Conservation (phyloP, 1,140 invertebrate species). For the Drosophila hydei region DNA sequence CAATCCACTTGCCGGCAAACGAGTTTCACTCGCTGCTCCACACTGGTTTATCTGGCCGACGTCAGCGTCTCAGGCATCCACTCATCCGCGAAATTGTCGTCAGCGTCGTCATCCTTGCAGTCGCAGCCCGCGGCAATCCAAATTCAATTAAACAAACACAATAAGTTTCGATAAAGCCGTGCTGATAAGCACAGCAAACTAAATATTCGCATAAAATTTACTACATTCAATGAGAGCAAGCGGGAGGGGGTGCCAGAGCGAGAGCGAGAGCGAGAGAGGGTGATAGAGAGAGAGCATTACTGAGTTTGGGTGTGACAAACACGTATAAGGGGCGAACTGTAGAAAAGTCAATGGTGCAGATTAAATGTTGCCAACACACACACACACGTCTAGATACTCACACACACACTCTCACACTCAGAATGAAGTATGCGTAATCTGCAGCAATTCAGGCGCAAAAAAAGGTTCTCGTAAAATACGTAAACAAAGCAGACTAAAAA, state of each 20-base stretch:
- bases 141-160: constrained; percentile 84
- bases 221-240: constrained; percentile 35
- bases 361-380: constrained; percentile 69
- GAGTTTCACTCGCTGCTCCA: background rate
- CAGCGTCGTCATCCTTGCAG: constrained; percentile 39
- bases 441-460: constrained; percentile 82
- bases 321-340: constrained; percentile 34
- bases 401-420: constrained; percentile 23
- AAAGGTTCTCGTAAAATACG: constrained; percentile 69
- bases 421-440: constrained; percentile 77
- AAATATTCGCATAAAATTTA: constrained; percentile 83
- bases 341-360: constrained; percentile 83
- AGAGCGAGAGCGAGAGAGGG: background rate
- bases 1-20: constrained; percentile 23
- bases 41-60: constrained; percentile 49
- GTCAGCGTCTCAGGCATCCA: constrained; percentile 57
- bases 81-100: constrained; percentile 77
- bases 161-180: constrained; percentile 83
- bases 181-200: constrained; percentile 77
- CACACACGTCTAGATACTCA: constrained; percentile 19
- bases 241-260: background rate
- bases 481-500: constrained; percentile 46
- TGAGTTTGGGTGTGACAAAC: constrained; percentile 29
- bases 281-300: background rate
- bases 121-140: constrained; percentile 66